Evolutionary conservation across 2,113 vertebrate genomes (phyloP).

Genomic region (Pimephales promelas): DNA sequence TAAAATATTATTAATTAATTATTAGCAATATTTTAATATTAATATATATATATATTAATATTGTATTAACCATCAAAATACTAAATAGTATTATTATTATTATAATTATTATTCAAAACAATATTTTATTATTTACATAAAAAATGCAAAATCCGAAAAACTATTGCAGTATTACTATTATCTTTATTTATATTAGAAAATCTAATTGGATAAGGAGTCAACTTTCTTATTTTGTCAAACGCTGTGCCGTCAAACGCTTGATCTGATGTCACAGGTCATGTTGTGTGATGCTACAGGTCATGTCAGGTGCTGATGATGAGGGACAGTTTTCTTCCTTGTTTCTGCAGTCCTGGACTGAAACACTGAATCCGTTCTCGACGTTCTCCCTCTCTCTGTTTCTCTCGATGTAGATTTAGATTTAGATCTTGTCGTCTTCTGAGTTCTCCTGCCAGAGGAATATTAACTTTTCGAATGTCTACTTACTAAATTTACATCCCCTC

Average conservation of each 20-base stretch:
- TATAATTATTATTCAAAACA: no score
- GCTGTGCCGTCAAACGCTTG: neutral
- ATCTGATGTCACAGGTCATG: neutral
- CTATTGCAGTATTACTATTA: neutral
- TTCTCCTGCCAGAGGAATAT: constrained; percentile 47
- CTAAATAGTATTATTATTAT: no score
- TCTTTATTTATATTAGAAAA: neutral
- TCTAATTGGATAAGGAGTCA: neutral
- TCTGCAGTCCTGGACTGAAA: neutral
- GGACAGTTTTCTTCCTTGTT: neutral
- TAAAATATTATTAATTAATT: no score
- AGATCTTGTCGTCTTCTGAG: neutral
- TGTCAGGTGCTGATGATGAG: neutral
- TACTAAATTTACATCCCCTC: constrained; percentile 36
- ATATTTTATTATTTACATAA: neutral
- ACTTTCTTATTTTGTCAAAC: neutral
- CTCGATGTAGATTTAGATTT: neutral
- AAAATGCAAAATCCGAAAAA: neutral
- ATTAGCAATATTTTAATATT: no score
- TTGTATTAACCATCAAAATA: no score
- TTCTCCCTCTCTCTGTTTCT: neutral
- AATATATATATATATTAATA: no score
- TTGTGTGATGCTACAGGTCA: no score
- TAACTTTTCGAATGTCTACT: constrained; percentile 49
- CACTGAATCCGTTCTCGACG: no score